These are phyloP conservation scores for Eristalis pertinax DNA, from an alignment of 2,888 invertebrate genomes.

Conservation along the genomic window DNA sequence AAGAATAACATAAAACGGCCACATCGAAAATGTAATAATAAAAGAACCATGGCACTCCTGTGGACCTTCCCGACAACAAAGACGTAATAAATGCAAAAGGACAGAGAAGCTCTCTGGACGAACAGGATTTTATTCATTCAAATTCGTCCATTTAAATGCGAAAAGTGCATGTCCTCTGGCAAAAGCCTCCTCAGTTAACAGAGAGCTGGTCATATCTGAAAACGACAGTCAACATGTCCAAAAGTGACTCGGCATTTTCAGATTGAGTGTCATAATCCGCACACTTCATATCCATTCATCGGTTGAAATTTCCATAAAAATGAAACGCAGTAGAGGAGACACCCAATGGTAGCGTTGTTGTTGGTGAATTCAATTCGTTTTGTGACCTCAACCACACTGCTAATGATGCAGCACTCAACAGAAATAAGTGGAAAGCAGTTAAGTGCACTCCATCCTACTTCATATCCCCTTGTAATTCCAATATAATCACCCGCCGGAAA, in stretches of 20 bases:
- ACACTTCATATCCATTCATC: slow-evolving; percentile 24
- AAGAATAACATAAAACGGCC: too few species aligned
- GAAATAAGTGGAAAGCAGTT: slow-evolving; percentile 10
- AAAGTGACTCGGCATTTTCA: slow-evolving; percentile 1
- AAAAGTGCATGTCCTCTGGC: background rate
- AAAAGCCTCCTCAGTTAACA: background rate
- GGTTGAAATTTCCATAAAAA: slow-evolving; percentile 19
- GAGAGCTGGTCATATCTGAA: background rate
- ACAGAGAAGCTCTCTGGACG: background rate
- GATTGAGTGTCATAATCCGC: slow-evolving; percentile 19
- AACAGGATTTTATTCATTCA: background rate
- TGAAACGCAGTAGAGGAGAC: slow-evolving; percentile 3
- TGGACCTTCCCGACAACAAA: too few species aligned
- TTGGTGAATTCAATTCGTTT: slow-evolving; percentile 2
- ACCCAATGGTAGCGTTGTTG: background rate
- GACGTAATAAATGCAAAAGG: background rate
- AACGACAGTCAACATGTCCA: slow-evolving; percentile 10
- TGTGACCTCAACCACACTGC: slow-evolving; percentile 14
- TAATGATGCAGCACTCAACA: slow-evolving; percentile 9
- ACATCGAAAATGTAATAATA: too few species aligned
- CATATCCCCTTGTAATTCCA: background rate
- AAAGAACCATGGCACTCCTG: too few species aligned
- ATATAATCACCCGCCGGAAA: slow-evolving; percentile 19
- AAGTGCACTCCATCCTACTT: slow-evolving; percentile 2
- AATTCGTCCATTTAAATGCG: slow-evolving; percentile 22